These are phyloP conservation scores for Rhombomys opimus DNA, from an alignment of 2,113 vertebrate genomes.

Conservation along the genomic window DNA sequence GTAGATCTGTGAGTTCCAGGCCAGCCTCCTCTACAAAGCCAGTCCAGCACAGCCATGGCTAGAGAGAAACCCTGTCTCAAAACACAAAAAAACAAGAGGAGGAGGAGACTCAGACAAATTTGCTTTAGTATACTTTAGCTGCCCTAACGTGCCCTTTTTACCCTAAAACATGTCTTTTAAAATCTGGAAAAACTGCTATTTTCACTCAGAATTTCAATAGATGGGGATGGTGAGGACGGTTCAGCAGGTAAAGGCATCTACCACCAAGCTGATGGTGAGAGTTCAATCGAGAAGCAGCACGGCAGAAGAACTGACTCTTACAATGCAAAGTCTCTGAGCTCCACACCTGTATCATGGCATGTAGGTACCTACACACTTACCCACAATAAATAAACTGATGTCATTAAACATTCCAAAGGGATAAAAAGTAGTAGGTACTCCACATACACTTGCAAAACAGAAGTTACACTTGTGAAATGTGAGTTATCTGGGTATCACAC, in stretches of 20 bases:
- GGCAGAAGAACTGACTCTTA: neutral
- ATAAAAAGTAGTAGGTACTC: slow-evolving; percentile 17
- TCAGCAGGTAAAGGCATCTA: neutral
- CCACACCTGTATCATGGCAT: neutral
- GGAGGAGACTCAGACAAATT: neutral
- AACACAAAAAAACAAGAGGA: neutral
- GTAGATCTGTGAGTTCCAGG: too few species aligned
- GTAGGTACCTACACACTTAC: neutral
- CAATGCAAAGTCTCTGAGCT: neutral
- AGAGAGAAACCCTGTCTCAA: too few species aligned
- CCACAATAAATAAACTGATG: neutral
- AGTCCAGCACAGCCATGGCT: too few species aligned
- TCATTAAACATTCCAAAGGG: neutral
- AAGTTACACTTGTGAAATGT: neutral
- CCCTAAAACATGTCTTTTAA: neutral
- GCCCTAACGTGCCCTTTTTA: neutral
- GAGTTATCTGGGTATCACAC: neutral
- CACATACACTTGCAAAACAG: neutral
- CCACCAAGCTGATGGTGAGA: neutral
- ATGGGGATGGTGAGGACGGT: neutral
- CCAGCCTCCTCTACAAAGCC: too few species aligned
- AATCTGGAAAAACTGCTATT: slow-evolving; percentile 5
- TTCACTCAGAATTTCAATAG: slow-evolving; percentile 46
- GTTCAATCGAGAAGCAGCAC: neutral
- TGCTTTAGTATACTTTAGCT: neutral